Base-by-base conservation (phyloP, 2,113 vertebrate species). In the Emydura subglobosa region DNA sequence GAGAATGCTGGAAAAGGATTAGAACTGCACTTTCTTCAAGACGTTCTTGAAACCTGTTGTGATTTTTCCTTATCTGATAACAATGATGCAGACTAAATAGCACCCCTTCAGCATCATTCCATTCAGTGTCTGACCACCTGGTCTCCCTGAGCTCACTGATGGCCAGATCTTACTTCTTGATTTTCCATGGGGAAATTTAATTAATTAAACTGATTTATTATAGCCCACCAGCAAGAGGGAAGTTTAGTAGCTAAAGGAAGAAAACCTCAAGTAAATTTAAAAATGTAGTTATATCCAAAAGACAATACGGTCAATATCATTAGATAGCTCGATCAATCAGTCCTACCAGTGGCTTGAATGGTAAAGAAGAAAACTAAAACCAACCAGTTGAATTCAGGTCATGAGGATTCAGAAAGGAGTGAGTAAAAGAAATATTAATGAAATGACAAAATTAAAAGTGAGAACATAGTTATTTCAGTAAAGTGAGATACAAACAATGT, bases 31-130 rank as follows among this genome's bases (percentile, higher is more conserved):
- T 92, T 96, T 96, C 89, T 96, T 96, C 93, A 95, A 96, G 96
- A 96, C 96, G 88, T 96, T 96, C 82, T 86, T 93, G 89, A 91
- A 93, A 83, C 72, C 87, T 2, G 95, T 97, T 97, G 96, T 94
- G 97, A 97, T 65, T 96, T 96, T 96, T 93, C 86, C 93, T 97
- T 97, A 97, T 96, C 96, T 97, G 97, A 95, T 96, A 87, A 95
- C 96, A 89, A 95, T 81, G 94, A 94, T 96, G 87, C 94, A 92
- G 91, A 95, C 94, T 97, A 94, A 97, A 97, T 96, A 96, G 96
- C 96, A 97, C 97, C 87, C 97, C 94, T 96, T 89, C 95, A 96
- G 87, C 97, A 85, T 90, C 89, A 74, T 74, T 97, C 94, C 93
- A 95, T 96, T 96, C 91, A 88, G 92, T 91, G 88, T 96, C 93